These are phyloP conservation scores for Alloplasta piceator DNA, from an alignment of 2,888 invertebrate genomes.

Conservation along the genomic window DNA sequence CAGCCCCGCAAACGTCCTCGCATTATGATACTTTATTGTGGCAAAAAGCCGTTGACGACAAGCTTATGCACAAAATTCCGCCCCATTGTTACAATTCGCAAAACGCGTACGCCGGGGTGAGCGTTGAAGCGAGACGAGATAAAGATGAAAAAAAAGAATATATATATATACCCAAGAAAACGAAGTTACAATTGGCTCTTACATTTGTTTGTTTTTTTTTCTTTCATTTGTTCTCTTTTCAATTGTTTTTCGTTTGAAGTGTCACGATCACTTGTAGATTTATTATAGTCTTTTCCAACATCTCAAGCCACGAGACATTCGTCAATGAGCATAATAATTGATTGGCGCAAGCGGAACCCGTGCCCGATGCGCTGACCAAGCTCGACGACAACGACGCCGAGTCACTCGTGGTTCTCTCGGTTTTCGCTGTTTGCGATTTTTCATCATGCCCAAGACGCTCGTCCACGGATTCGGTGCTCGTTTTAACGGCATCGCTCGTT, in stretches of 20 bases:
- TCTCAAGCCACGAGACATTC: conserved; percentile 81
- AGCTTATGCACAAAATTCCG: conserved; percentile 67
- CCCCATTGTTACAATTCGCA: conserved; percentile 60
- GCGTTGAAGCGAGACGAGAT: conserved; percentile 55
- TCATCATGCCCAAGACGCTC: conserved; percentile 64
- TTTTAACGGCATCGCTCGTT: conserved; percentile 65
- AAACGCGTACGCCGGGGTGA: conserved; percentile 48
- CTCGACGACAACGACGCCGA: conserved; percentile 70
- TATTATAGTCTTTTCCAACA: conserved; percentile 81
- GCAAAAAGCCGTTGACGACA: conserved; percentile 62
- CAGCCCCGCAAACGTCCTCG: conserved; percentile 37
- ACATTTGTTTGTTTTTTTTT: conserved; percentile 42
- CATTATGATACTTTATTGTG: conserved; percentile 57
- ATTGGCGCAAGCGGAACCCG: conserved; percentile 74
- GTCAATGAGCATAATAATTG: conserved; percentile 78
- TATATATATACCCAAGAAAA: conserved; percentile 19
- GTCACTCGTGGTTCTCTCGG: conserved; percentile 66
- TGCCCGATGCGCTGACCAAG: conserved; percentile 73
- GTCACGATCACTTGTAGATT: conserved; percentile 81
- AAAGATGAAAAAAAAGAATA: conserved; percentile 28
- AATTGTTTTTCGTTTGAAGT: conserved; percentile 78
- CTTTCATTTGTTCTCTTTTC: conserved; percentile 43
- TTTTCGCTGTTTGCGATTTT: conserved; percentile 42
- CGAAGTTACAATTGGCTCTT: conserved; percentile 57
- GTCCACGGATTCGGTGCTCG: conserved; percentile 63